phyloP scores from a whole-genome alignment of 2,113 vertebrate species.

The Xiphias gladius region DNA sequence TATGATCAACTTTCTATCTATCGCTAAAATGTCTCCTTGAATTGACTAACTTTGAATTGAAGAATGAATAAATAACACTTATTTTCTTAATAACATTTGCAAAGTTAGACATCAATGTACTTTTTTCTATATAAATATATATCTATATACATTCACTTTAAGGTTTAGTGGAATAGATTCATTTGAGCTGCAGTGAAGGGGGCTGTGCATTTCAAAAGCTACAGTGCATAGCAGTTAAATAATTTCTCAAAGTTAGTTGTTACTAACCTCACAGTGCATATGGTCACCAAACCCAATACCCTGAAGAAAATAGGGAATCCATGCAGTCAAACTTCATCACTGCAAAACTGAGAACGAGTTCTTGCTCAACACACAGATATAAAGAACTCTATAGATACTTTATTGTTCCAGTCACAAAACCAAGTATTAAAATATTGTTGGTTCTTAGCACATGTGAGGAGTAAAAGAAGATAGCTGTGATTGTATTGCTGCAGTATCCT shows the following conservation, averaged over 20 bases:
- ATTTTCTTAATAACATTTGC: slow-evolving; percentile 86
- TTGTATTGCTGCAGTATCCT: slow-evolving; percentile 65
- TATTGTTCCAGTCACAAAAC: slow-evolving; percentile 15
- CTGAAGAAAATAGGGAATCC: slow-evolving; percentile 14
- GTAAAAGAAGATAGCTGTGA: slow-evolving; percentile 41
- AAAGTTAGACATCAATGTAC: slow-evolving; percentile 79
- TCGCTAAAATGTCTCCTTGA: slow-evolving; percentile 68
- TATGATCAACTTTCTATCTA: slow-evolving; percentile 69
- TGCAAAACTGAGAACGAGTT: slow-evolving; percentile 6
- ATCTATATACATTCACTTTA: slow-evolving; percentile 72
- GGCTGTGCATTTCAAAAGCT: slow-evolving; percentile 36
- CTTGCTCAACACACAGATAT: neutral
- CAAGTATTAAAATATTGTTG: slow-evolving; percentile 10
- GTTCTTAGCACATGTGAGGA: slow-evolving; percentile 41
- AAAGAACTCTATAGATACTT: neutral
- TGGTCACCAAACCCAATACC: neutral
- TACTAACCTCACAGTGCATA: slow-evolving; percentile 33
- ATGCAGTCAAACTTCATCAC: neutral
- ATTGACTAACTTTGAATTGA: slow-evolving; percentile 74
- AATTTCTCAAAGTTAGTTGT: slow-evolving; percentile 26
- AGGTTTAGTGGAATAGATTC: slow-evolving; percentile 71
- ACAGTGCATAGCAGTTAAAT: slow-evolving; percentile 17
- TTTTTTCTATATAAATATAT: slow-evolving; percentile 80
- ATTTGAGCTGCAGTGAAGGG: slow-evolving; percentile 58
- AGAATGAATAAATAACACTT: slow-evolving; percentile 75